Evolutionary conservation across 2,113 vertebrate species (phyloP).

Genomic region (Antigone vipio): DNA sequence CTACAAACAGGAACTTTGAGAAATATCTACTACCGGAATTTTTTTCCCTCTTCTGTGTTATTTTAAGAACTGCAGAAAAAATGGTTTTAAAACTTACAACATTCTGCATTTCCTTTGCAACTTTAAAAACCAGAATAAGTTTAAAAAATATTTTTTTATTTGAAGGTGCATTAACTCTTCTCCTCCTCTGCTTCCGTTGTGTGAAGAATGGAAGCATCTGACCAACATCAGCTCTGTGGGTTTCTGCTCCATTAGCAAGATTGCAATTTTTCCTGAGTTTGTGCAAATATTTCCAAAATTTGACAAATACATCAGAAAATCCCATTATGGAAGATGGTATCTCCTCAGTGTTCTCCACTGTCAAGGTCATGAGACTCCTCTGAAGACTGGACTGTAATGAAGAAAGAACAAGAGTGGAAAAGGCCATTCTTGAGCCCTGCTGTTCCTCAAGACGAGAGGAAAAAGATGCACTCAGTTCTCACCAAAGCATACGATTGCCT

Average conservation of each 20-base stretch:
- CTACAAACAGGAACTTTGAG: background rate
- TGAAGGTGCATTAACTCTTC: background rate
- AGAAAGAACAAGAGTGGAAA: background rate
- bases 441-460: background rate
- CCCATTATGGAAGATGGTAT: background rate
- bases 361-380: background rate
- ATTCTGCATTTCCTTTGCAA: background rate
- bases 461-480: background rate
- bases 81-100: background rate
- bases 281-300: background rate
- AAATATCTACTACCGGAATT: background rate
- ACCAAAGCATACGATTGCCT: background rate
- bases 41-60: background rate
- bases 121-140: background rate
- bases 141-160: background rate
- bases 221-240: rapidly evolving
- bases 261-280: background rate
- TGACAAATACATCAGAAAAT: background rate
- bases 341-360: background rate
- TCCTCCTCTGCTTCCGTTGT: background rate
- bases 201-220: background rate
- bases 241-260: background rate
- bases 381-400: background rate
- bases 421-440: background rate
- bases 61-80: background rate